Conservation (phyloP, 2,888 invertebrate species). For the Aphodius sticticus region DNA sequence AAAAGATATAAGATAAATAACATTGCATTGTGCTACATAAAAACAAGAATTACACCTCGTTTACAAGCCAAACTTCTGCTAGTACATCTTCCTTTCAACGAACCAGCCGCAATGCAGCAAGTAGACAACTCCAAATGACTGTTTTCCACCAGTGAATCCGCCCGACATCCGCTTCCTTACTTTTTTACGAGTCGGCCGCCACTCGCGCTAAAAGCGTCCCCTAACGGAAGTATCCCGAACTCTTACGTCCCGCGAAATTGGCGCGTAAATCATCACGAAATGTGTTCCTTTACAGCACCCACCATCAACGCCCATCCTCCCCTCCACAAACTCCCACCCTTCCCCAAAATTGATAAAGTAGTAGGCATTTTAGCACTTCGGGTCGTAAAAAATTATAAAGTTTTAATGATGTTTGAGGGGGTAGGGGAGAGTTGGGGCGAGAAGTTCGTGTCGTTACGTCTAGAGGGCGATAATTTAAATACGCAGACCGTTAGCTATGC, state of each 20-base stretch:
- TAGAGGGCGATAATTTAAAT: neutral
- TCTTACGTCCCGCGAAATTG: conserved; percentile 15
- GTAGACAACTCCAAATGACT: conserved; percentile 4
- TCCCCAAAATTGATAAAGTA: neutral
- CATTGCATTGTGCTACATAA: neutral
- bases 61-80: neutral
- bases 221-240: neutral
- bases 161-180: neutral
- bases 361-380: conserved; percentile 4
- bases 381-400: neutral
- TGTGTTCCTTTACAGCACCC: conserved; percentile 16
- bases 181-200: neutral
- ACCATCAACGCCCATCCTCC: neutral
- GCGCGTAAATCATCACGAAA: conserved; percentile 20
- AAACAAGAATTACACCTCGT: neutral
- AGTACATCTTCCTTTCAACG: neutral
- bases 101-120: neutral
- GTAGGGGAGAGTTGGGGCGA: neutral
- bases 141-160: neutral
- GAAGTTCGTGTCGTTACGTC: neutral
- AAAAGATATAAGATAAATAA: neutral
- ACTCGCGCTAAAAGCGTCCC: conserved; percentile 4
- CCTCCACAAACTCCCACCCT: neutral
- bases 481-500: neutral
- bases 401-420: neutral